Percentiles rank a stretch among this genome's conserved stretches.
Conservation (phyloP, 2,113 vertebrate genomes). For the Lampris megalopsis region DNA sequence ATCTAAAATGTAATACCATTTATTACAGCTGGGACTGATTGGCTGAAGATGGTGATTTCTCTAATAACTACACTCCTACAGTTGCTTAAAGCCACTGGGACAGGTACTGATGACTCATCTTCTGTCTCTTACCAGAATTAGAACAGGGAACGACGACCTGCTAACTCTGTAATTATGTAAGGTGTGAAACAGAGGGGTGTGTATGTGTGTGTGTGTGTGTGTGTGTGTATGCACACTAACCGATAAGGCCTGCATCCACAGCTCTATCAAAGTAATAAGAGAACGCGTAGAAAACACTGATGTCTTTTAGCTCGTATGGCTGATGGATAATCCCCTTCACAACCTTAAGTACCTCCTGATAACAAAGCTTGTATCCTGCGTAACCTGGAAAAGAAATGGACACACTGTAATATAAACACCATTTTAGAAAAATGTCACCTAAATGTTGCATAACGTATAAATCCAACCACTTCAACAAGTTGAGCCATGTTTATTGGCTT, state of each 20-base stretch:
- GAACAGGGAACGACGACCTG: slow-evolving; percentile 45
- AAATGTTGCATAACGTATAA: background rate
- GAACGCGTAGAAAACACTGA: slow-evolving; percentile 92
- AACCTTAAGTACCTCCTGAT: slow-evolving; percentile 88
- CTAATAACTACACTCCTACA: slow-evolving; percentile 64
- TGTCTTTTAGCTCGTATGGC: slow-evolving; percentile 83
- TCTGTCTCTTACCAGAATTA: slow-evolving; percentile 33
- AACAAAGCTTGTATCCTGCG: slow-evolving; percentile 89
- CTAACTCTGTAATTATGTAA: slow-evolving; percentile 54
- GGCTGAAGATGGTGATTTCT: slow-evolving; percentile 55
- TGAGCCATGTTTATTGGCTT: background rate
- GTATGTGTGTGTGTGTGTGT: background rate
- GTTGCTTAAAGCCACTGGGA: slow-evolving; percentile 61
- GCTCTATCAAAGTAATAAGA: slow-evolving; percentile 97
- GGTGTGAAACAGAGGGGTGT: slow-evolving; percentile 9
- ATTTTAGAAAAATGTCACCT: background rate
- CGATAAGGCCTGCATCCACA: slow-evolving; percentile 90
- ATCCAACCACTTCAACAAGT: background rate
- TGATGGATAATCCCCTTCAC: slow-evolving; percentile 91
- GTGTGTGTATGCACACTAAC: slow-evolving; percentile 75
- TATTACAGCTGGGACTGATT: slow-evolving; percentile 40
- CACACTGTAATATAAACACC: slow-evolving; percentile 20
- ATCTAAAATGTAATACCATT: slow-evolving; percentile 40
- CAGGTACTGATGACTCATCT: slow-evolving; percentile 65
- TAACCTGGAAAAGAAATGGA: slow-evolving; percentile 78